phyloP scores from a whole-genome alignment of 2,888 invertebrate genomes.

The Lepidochitona cinerea region DNA sequence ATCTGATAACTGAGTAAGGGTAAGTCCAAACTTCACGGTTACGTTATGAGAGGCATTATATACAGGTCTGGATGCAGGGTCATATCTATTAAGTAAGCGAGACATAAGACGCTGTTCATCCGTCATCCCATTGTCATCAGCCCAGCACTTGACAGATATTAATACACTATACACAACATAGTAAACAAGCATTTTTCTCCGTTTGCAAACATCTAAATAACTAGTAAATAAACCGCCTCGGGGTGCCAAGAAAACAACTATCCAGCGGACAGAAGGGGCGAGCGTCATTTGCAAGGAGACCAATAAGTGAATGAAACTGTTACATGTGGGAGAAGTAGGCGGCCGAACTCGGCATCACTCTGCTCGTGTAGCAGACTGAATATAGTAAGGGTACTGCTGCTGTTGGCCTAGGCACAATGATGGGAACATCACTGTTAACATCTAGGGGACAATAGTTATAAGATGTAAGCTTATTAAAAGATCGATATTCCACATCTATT shows the following conservation, averaged over 20 bases:
- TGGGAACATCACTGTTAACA: too few species aligned
- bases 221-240: too few species aligned
- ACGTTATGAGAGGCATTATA: constrained; percentile 68
- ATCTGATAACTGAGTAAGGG: constrained; percentile 68
- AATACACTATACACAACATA: not conserved
- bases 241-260: too few species aligned
- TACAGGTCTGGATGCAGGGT: constrained; percentile 67
- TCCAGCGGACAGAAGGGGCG: too few species aligned
- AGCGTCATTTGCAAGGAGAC: too few species aligned
- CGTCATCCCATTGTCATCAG: constrained; percentile 27
- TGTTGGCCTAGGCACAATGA: too few species aligned
- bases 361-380: too few species aligned
- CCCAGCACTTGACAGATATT: not conserved
- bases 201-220: not conserved
- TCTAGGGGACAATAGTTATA: not conserved
- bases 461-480: constrained; percentile 2
- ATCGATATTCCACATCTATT: too few species aligned
- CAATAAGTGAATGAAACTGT: too few species aligned
- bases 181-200: not conserved
- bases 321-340: too few species aligned
- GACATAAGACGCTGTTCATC: constrained; percentile 68
- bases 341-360: too few species aligned
- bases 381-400: too few species aligned
- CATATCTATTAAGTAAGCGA: constrained; percentile 59
- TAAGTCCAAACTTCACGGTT: constrained; percentile 67